Base-by-base conservation (phyloP, 2,888 invertebrate species). In the Pristionchus mayeri region DNA sequence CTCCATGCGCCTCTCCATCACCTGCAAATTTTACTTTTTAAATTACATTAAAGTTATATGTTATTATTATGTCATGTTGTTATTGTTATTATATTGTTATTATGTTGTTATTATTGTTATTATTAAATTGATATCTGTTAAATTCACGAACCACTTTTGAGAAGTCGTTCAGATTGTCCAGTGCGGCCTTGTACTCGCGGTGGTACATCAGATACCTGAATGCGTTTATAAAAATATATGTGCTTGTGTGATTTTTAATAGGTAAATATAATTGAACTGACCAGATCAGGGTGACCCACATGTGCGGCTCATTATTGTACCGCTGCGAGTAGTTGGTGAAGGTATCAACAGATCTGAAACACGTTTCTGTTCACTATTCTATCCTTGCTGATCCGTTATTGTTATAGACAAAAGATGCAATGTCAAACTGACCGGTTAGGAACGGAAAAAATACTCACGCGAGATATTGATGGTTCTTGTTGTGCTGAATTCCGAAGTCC, bases 101-200 rank as follows among this genome's bases (percentile, higher is more conserved):
- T 21, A 54, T 54, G 6, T n/a, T 52, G 54, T 21, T 54, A 24
- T n/a, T n/a, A 24, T 3, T 21, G 3, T 2, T 1, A 54, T 24
- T 54, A 24, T 54, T 21, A 52, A 52, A n/a, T n/a, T n/a, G 4
- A 50, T 16, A 16, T 50, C 50, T 18, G 71, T 30, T 71, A 30
- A 34, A 34, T n/a, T 13, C 2, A 27, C 34, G 85, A 88, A 94
- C 94, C 88, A 84, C 82, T 34, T n/a, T 37, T 18, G 85, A 84
- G 48, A 86, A 60, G 11, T 21, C 82, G 6, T 63, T 84, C 18
- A 85, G n/a, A n/a, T 60, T 37, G 40, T 75, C 54, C 18, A 86
- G n/a, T 4, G 37, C 44, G 27, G 57, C 18, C 24, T 71, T 30
- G 78, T 75, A 82, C 27, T 48, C 63, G 9, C 81, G 60, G 21